Evolutionary conservation across 2,113 vertebrate species (phyloP), one percentile per base, ranked within the genome.

Genomic region (Solea solea): DNA sequence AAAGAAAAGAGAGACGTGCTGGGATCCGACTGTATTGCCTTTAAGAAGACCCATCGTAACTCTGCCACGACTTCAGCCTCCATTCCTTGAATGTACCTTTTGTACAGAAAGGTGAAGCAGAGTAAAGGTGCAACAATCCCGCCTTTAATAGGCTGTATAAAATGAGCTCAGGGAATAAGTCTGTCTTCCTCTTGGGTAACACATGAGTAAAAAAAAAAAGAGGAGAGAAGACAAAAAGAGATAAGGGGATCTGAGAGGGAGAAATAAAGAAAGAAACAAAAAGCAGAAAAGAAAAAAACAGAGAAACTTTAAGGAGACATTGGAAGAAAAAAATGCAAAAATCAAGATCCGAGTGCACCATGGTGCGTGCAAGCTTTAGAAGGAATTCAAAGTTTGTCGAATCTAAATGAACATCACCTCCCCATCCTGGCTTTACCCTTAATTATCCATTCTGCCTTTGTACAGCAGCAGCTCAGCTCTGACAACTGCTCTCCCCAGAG

Each of bases 401-500:
- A 81, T 87, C 87, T 78, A 85, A 90, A 88, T 89, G 90, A 90
- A 86, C 85, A 90, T 88, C 82, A 78, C 69, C 85, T 78, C 68
- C 75, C 82, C 55, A 27, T 74, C 62, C 74, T 71, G 80, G 57
- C 82, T 84, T 81, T 87, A 79, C 77, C 84, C 79, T 88, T 93
- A 93, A 92, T 93, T 90, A 93, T 88, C 89, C 84, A 88, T 90
- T 90, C 90, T 86, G 86, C 84, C 86, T 91, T 92, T 91, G 90
- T 91, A 84, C 88, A 62, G 84, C 78, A 9, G 72, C 67, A 27
- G 86, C 88, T 84, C 86, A 90, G 89, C 89, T 76, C 90, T 93
- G 93, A 92, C 90, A 91, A 88, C 85, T 59, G 64, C 82, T 82
- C 85, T 90, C 91, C 89, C 86, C 72, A 61, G 91, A 91, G 91